Evolutionary conservation across 1,140 invertebrate species (phyloP).

Genomic region (Formica exsecta): DNA sequence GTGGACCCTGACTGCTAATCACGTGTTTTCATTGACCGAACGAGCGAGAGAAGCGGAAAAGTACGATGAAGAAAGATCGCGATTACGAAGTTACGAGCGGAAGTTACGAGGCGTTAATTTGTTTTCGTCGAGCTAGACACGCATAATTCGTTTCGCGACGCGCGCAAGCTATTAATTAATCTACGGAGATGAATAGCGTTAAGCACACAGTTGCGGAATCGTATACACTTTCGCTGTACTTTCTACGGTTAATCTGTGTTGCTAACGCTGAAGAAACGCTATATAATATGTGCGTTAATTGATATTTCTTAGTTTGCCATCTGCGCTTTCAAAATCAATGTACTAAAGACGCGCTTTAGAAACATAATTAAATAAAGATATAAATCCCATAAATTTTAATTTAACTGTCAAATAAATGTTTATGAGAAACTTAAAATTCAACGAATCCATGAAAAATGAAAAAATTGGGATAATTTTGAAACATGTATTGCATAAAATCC

Average conservation of each 20-base stretch:
- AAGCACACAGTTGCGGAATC: slow-evolving; percentile 12
- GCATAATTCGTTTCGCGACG: not conserved
- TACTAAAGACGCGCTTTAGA: too few species aligned
- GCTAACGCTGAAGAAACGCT: not conserved
- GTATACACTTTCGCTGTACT: slow-evolving; percentile 5
- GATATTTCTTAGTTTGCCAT: not conserved
- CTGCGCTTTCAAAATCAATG: not conserved
- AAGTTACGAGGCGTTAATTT: slow-evolving; percentile 30
- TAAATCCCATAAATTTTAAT: too few species aligned
- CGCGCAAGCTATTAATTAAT: slow-evolving; percentile 36
- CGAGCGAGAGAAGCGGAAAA: slow-evolving; percentile 33
- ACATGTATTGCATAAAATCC: not conserved
- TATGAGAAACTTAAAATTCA: not conserved
- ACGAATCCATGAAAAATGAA: not conserved
- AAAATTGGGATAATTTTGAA: not conserved
- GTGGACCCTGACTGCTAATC: slow-evolving; percentile 19
- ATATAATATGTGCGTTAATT: slow-evolving; percentile 24
- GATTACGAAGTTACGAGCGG: not conserved
- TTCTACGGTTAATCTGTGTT: not conserved
- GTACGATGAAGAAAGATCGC: slow-evolving; percentile 11
- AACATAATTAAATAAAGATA: too few species aligned
- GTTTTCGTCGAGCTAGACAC: slow-evolving; percentile 19
- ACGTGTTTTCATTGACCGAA: slow-evolving; percentile 7
- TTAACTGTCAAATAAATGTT: too few species aligned
- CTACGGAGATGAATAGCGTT: slow-evolving; percentile 7